A percentile compares a stretch with the other conserved stretches of the same genome.
These are phyloP conservation scores for Orthonychiurus folsomi DNA, from an alignment of 2,888 invertebrate genomes.

Conservation along the genomic window DNA sequence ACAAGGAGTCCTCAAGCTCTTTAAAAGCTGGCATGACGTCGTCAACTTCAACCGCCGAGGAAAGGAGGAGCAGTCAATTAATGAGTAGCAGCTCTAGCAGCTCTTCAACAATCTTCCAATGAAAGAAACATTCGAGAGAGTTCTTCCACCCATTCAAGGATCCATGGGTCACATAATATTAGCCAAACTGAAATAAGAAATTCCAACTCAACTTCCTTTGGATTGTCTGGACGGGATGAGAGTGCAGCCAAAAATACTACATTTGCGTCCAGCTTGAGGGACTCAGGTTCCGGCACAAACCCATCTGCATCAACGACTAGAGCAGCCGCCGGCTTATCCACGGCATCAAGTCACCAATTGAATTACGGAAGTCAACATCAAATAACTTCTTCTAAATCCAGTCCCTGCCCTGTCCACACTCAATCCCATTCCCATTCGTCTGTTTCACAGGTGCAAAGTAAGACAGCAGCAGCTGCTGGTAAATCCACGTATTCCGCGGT, in stretches of 20 bases:
- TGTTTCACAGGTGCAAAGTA: neutral
- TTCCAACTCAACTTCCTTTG: neutral
- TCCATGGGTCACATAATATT: too few relatives aligned
- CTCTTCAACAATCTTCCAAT: too few relatives aligned
- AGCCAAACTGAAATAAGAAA: neutral
- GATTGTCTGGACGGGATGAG: constrained; percentile 17
- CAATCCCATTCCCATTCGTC: constrained; percentile 4
- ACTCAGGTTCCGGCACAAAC: too few relatives aligned
- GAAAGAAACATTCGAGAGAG: neutral
- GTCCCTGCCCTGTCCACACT: constrained; percentile 7
- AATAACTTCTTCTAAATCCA: neutral
- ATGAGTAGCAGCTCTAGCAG: too few relatives aligned
- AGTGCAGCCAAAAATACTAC: constrained; percentile 28
- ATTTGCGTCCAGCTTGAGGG: constrained; percentile 30
- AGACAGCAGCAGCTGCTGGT: neutral
- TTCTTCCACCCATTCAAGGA: constrained; percentile 20
- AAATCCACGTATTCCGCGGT: neutral
- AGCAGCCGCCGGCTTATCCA: neutral
- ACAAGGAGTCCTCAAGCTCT: neutral
- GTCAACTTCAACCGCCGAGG: neutral
- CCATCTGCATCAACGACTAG: neutral
- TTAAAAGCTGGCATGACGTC: neutral
- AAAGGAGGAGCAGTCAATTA: neutral
- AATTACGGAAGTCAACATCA: neutral
- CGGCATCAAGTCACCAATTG: neutral